Base-by-base conservation (phyloP, 2,888 invertebrate species). In the Cenopis cana region DNA sequence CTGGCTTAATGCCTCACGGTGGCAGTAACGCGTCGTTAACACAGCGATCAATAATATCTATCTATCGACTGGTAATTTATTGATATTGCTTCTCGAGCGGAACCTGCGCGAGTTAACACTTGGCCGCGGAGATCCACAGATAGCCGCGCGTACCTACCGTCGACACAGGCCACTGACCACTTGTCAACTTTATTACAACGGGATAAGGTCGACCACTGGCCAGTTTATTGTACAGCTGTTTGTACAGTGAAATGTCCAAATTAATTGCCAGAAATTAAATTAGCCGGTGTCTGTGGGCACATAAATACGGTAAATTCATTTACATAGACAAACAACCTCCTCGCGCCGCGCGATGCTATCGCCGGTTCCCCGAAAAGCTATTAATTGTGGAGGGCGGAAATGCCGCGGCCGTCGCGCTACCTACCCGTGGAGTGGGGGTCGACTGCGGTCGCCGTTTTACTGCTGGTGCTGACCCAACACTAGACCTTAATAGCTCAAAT, bases 241-340 rank as follows among this genome's bases (percentile, higher is more conserved):
- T 12, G 41, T 41, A 41, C 41, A 46, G 46, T 46, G 46, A 57
- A 57, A 36, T 57, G 20, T 50, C 29, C 20, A 50, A 67, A 68
- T 68, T 59, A 59, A 68, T 68, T 68, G 67, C 67, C 50, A 68
- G 57, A 59, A 59, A 68, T 68, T 59, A 68, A 68, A 68, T 68
- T 59, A 68, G 67, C 52, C 46, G 17, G 49, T 67, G 50, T 59
- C 38, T 59, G 24, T 50, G 14, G 50, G 52, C 50, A 49, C 59
- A 68, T 59, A 68, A 68, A 68, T 59, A 68, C 24, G 12, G 36
- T 20, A 20, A n/a, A n/a, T 59, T 52, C 67, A 68, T 68, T 68
- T 50, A 17, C 67, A 59, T 59, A 67, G 67, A 67, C 67, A 67
- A 67, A 59, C 65, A 65, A 24, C 36, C 61, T 6, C 38, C 33